Evolutionary conservation across 1,140 invertebrate species (phyloP).

Genomic region (Drosophila parvula): DNA sequence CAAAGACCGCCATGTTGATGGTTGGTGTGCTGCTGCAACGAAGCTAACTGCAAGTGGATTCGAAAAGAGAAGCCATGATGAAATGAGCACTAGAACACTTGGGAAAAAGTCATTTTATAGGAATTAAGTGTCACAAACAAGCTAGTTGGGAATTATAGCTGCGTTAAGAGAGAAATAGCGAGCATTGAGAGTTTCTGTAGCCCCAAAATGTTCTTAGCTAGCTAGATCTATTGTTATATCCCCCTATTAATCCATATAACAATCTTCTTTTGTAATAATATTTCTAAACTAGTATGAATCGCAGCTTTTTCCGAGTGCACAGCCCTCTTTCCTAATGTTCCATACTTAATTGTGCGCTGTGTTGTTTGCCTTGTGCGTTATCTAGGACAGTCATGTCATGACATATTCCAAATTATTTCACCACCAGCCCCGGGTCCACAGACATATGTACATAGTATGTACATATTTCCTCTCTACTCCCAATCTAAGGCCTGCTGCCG

Average conservation of each 20-base stretch:
- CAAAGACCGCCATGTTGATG: conserved; percentile 90
- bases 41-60: conserved; percentile 51
- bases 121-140: background rate
- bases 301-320: conserved; percentile 16
- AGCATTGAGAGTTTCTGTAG: background rate
- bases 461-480: conserved; percentile 39
- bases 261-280: background rate
- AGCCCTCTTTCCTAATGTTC: background rate
- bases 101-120: background rate
- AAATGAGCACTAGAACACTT: conserved; percentile 1
- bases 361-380: conserved; percentile 61
- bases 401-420: conserved; percentile 71
- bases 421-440: too few relatives aligned
- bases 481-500: background rate
- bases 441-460: too few relatives aligned
- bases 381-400: conserved; percentile 65
- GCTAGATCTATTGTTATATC: background rate
- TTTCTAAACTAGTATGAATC: background rate
- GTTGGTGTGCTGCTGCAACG: conserved; percentile 48
- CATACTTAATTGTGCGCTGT: conserved; percentile 31
- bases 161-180: background rate
- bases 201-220: background rate
- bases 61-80: background rate
- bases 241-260: background rate
- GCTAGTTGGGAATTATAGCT: background rate